Evolutionary conservation across 1,140 invertebrate genomes (phyloP), one percentile per base, ranked within the genome.

Genomic region (Mya arenaria): DNA sequence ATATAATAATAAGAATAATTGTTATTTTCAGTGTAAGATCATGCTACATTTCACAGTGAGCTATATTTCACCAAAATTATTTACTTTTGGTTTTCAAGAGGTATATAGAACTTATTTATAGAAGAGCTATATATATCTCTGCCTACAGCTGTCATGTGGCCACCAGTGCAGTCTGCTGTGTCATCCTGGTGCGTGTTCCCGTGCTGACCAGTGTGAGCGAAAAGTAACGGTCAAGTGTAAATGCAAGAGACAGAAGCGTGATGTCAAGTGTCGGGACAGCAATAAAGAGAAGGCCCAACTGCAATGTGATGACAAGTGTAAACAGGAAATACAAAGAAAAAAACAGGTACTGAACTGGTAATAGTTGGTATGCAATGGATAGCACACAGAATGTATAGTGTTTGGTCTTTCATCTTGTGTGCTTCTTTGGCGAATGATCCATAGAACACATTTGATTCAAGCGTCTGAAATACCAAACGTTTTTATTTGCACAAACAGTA

Each of bases 231-330:
- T 97, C 0, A 94, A 94, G 56, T 98, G 97, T 87, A 92, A 94
- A 58, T 99, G 97, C 88, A 95, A 95, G 77, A 94, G 96, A 78
- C 93, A 96, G 4, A 97, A 96, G 89, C 96, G 95, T 89, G 96
- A 97, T 73, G 94, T 96, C 71, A 91, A 94, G 0, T 98, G 97
- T 89, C 71, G 84, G 79, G 87, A 90, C n/a, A 83, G 88, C 6
- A 80, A 78, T 32, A 71, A 44, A 41, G 85, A 84, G 8, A 80
- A 82, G 19, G 82, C 66, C 25, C 88, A 88, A 55, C 74, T 92
- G 19, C 85, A 89, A 1, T 93, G 92, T 90, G 90, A 93, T 78
- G 88, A 90, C 15, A 83, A 82, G 13, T 93, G 92, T 82, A 72
- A 85, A 37, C 72, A 84, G 44, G 77, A 82, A 60, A 84, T 82